A percentile compares a stretch with the other conserved stretches of the same genome.
phyloP scores from a whole-genome alignment of 2,113 vertebrate species.

The Petroica traversi region DNA sequence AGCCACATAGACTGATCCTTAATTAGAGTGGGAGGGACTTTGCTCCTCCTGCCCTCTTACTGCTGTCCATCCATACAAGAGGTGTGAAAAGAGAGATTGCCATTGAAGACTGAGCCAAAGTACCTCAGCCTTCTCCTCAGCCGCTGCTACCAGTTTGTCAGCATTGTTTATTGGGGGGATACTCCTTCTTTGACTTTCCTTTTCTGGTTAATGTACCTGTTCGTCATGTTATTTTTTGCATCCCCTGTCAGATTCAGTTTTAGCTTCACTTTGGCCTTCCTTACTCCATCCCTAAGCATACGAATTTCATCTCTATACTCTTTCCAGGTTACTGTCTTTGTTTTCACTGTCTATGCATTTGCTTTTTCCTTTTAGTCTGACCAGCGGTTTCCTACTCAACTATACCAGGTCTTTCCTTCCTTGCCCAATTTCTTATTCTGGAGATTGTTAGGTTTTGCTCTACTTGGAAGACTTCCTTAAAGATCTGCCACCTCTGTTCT shows the following conservation, averaged over 20 bases:
- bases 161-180: background rate
- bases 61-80: background rate
- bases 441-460: background rate
- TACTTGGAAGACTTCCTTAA: background rate
- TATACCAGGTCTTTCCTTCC: background rate
- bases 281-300: background rate
- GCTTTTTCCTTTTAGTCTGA: fast-evolving
- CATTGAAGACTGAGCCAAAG: background rate
- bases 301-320: background rate
- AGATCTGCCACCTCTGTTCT: background rate
- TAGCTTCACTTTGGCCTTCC: background rate
- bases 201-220: background rate
- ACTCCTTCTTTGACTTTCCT: background rate
- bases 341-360: background rate
- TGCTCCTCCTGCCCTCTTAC: background rate
- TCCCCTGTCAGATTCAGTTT: background rate
- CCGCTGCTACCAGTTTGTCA: background rate
- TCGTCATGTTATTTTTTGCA: background rate
- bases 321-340: background rate
- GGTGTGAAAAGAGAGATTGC: background rate
- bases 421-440: background rate
- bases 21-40: background rate
- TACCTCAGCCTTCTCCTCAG: background rate
- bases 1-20: no score
- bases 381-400: background rate